Base-by-base conservation (phyloP, 2,113 vertebrate species). In the Cryptomyrus ogoouensis region DNA sequence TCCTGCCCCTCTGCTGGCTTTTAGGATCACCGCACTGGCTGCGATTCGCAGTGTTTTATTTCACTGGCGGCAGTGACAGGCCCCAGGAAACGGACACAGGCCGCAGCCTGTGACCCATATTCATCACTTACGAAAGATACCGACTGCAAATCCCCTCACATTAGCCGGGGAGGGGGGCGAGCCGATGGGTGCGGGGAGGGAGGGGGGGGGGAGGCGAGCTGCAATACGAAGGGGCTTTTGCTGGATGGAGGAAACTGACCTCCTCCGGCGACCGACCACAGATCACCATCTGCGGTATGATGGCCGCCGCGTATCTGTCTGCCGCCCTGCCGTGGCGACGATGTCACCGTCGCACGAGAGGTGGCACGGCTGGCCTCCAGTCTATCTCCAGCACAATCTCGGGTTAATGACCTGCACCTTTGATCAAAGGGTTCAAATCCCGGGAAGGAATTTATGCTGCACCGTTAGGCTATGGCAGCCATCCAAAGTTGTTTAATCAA, bases 391-490 rank as follows among this genome's bases (percentile, higher is more conserved):
- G 74, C 35, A 80, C 24, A 5, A 47, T n/a, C 44, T 49, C n/a
- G 47, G 21, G 44, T 85, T 44, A 50, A 49, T n/a, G 24, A 86
- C 44, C 83, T 86, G 42, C n/a, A 50, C 83, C 44, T 21, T 47
- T 49, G 21, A 86, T 27, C 46, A 15, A 86, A 86, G 46, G 83
- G 83, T 86, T 49, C 83, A 13, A 50, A 86, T 86, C 83, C 83
- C 83, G 3, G 35, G 35, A 50, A 50, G 83, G 83, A 86, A 86
- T 50, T 86, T 24, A n/a, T 50, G 46, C 44, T 86, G 44, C n/a
- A 5, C 10, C 21, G n/a, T 50, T 86, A 10, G 47, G 44, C 24
- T 44, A 6, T 47, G 83, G 83, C 47, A n/a, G 44, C 47, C 44
- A 50, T 13, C 44, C 83, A 86, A 24, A 49, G 44, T 49, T 86